phyloP scores from a whole-genome alignment of 2,888 invertebrate species.

The Lepidonotus clava region DNA sequence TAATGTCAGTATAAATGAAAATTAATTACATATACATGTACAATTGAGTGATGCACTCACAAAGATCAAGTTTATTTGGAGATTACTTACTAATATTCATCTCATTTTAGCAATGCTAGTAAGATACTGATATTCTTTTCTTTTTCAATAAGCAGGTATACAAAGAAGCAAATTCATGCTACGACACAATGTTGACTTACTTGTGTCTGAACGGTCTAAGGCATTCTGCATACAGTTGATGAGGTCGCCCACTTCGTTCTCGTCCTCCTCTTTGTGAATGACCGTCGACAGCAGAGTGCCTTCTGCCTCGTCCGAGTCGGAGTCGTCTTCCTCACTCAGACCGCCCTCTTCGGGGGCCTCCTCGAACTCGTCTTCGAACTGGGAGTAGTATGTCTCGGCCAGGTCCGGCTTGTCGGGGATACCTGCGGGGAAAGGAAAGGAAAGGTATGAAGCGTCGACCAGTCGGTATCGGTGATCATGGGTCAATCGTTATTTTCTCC shows the following conservation, averaged over 20 bases:
- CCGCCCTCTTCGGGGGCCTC: slow-evolving; percentile 55
- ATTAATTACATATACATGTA: too few relatives aligned
- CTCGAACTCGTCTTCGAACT: slow-evolving; percentile 76
- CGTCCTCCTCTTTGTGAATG: slow-evolving; percentile 51
- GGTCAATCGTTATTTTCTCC: too few relatives aligned
- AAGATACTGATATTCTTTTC: too few relatives aligned
- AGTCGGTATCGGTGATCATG: too few relatives aligned
- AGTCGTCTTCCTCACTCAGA: slow-evolving; percentile 58
- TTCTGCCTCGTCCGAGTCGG: slow-evolving; percentile 58
- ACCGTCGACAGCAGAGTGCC: slow-evolving; percentile 61
- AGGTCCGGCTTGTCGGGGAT: slow-evolving; percentile 77
- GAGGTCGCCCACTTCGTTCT: slow-evolving; percentile 69
- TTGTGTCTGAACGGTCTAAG: slow-evolving; percentile 70
- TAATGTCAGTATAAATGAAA: too few relatives aligned
- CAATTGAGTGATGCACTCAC: too few relatives aligned
- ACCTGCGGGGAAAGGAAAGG: slow-evolving; percentile 67
- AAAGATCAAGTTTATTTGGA: too few relatives aligned
- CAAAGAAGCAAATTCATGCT: too few relatives aligned
- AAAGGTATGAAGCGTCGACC: too few relatives aligned
- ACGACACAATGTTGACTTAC: slow-evolving; percentile 63
- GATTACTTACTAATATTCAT: too few relatives aligned
- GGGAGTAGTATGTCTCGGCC: slow-evolving; percentile 79
- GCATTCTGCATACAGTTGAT: slow-evolving; percentile 75
- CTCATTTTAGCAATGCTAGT: too few relatives aligned
- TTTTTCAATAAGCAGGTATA: too few relatives aligned